Evolutionary conservation across 2,113 vertebrate genomes (phyloP).

Genomic region (Rattus rattus): DNA sequence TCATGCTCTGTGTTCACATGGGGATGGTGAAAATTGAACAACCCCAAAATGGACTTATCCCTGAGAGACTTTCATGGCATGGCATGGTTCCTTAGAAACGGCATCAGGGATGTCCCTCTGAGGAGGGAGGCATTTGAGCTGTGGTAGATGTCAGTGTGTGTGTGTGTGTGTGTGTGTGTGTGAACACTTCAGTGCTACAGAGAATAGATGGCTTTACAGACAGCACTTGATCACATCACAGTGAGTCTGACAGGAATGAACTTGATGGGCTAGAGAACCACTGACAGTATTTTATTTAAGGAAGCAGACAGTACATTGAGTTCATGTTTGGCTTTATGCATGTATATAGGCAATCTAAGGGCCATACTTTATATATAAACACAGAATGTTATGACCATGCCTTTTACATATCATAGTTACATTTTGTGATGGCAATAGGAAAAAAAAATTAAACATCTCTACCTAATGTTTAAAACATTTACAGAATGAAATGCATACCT

Average conservation of each 20-base stretch:
- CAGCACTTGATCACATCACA: neutral
- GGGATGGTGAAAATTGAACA: neutral
- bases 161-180: neutral
- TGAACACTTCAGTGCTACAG: fast-evolving
- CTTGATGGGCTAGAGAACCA: neutral
- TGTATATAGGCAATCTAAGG: neutral
- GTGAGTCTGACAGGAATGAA: neutral
- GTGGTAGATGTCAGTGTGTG: neutral
- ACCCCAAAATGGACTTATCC: neutral
- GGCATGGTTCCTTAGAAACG: neutral
- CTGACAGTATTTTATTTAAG: neutral
- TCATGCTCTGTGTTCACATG: neutral
- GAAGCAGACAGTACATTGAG: slow-evolving; percentile 17
- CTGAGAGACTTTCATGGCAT: neutral
- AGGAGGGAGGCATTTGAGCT: neutral
- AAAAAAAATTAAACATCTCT: neutral
- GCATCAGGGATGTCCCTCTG: neutral
- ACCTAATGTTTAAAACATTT: slow-evolving; percentile 2
- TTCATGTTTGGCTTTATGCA: neutral
- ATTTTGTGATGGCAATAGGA: neutral
- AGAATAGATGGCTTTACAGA: neutral
- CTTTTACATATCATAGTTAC: neutral
- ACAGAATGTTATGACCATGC: neutral
- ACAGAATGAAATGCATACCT: neutral
- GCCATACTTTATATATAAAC: neutral